Conservation (phyloP, 2,888 invertebrate species). For the Malthinus flaveolus region DNA sequence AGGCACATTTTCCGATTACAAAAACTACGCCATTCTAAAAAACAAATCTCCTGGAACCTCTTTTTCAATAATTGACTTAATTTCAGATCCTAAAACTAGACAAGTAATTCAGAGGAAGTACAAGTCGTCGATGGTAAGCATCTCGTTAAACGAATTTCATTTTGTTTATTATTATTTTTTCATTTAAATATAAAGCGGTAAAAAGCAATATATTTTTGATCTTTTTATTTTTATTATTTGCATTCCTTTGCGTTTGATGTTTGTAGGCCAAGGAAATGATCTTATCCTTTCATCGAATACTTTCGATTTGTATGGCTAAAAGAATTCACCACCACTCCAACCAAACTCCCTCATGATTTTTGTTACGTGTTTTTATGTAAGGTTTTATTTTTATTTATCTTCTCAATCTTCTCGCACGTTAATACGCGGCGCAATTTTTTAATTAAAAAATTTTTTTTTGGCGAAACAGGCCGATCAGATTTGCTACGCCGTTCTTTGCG, state of each 20-base stretch:
- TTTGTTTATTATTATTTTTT: neutral
- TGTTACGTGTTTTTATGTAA: slow-evolving; percentile 36
- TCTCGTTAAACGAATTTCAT: neutral
- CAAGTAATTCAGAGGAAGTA: slow-evolving; percentile 96
- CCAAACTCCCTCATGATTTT: slow-evolving; percentile 39
- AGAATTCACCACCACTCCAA: slow-evolving; percentile 38
- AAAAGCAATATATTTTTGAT: slow-evolving; percentile 5
- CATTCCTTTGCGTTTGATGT: slow-evolving; percentile 48
- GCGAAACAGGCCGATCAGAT: slow-evolving; percentile 91
- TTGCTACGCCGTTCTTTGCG: slow-evolving; percentile 98
- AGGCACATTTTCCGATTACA: too few species aligned
- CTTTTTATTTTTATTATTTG: slow-evolving; percentile 39
- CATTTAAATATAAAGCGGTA: neutral
- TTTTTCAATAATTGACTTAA: slow-evolving; percentile 35
- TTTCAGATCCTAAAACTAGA: slow-evolving; percentile 95
- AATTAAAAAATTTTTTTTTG: slow-evolving; percentile 18
- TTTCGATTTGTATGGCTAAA: slow-evolving; percentile 70
- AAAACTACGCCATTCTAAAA: too few species aligned
- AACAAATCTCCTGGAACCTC: too few species aligned
- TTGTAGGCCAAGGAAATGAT: slow-evolving; percentile 77
- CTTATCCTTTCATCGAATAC: slow-evolving; percentile 77
- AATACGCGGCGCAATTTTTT: neutral
- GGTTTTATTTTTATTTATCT: slow-evolving; percentile 37
- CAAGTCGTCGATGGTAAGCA: slow-evolving; percentile 96
- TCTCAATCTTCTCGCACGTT: slow-evolving; percentile 26